A percentile compares a stretch with the other conserved stretches of the same genome.
Evolutionary conservation across 2,888 invertebrate species (phyloP).

Genomic region (Corythucha ciliata): DNA sequence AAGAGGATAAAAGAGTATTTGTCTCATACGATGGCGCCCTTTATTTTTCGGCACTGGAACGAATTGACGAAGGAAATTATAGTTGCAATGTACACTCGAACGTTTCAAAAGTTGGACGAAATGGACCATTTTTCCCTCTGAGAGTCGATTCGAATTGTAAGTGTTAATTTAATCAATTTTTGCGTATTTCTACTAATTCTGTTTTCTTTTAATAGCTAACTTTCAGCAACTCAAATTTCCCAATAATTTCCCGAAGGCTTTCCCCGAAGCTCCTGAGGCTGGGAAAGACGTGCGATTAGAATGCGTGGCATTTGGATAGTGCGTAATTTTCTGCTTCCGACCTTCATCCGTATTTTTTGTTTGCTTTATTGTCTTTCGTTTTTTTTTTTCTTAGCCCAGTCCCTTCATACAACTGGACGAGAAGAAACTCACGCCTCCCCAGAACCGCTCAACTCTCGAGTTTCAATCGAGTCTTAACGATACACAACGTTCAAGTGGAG

Average conservation of each 20-base stretch:
- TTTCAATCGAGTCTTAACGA: constrained; percentile 75
- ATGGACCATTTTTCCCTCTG: constrained; percentile 79
- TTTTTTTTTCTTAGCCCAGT: constrained; percentile 54
- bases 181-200: not conserved
- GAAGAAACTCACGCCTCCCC: constrained; percentile 63
- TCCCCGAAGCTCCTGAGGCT: constrained; percentile 84
- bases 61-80: constrained; percentile 80
- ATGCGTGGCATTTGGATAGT: constrained; percentile 93
- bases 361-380: not conserved
- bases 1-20: constrained; percentile 85
- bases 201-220: constrained; percentile 50
- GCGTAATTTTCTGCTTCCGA: constrained; percentile 40
- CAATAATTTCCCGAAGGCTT: constrained; percentile 90
- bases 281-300: constrained; percentile 85
- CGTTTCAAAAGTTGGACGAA: constrained; percentile 77
- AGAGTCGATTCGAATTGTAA: constrained; percentile 70
- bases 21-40: constrained; percentile 88
- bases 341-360: constrained; percentile 1
- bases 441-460: constrained; percentile 60
- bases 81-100: constrained; percentile 84
- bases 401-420: constrained; percentile 88
- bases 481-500: constrained; percentile 78
- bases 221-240: constrained; percentile 87
- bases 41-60: constrained; percentile 88
- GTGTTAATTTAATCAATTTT: constrained; percentile 35